Conservation (phyloP, 2,113 vertebrate species). For the Amphiprion percula region DNA sequence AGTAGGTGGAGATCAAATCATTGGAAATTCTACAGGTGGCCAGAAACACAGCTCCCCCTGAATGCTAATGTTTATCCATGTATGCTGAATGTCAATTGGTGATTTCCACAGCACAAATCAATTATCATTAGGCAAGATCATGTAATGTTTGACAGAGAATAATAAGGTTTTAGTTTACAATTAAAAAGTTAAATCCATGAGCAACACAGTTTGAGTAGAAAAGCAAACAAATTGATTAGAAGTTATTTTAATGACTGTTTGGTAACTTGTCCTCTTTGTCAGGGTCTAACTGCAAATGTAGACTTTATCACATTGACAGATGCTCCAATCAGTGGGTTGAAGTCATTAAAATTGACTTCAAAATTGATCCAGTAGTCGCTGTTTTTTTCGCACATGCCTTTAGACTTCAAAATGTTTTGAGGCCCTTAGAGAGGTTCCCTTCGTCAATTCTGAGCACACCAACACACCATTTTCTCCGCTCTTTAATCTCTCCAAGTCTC, state of each 20-base stretch:
- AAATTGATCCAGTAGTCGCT: not conserved
- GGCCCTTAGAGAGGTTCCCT: not conserved
- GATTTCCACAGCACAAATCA: not conserved
- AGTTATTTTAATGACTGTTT: too few relatives aligned
- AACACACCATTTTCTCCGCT: conserved; percentile 2
- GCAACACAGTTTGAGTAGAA: not conserved
- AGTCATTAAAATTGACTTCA: not conserved
- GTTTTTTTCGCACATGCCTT: not conserved
- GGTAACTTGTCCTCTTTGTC: not conserved
- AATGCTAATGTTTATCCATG: not conserved
- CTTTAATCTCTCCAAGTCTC: conserved; percentile 51
- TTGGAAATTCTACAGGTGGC: not conserved
- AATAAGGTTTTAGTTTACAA: not conserved
- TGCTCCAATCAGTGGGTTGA: not conserved
- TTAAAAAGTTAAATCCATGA: not conserved
- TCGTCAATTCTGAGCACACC: conserved; percentile 41
- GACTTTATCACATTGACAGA: not conserved
- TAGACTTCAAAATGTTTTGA: conserved; percentile 1
- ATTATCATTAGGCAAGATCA: not conserved
- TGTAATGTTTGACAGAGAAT: not conserved
- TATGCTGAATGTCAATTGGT: not conserved
- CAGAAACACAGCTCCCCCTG: not conserved
- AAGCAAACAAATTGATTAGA: too few relatives aligned
- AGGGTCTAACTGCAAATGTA: not conserved
- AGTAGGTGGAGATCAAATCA: conserved; percentile 11